These are phyloP conservation scores for Penaeus japonicus DNA, from an alignment of 1,140 invertebrate species.

Conservation along the genomic window DNA sequence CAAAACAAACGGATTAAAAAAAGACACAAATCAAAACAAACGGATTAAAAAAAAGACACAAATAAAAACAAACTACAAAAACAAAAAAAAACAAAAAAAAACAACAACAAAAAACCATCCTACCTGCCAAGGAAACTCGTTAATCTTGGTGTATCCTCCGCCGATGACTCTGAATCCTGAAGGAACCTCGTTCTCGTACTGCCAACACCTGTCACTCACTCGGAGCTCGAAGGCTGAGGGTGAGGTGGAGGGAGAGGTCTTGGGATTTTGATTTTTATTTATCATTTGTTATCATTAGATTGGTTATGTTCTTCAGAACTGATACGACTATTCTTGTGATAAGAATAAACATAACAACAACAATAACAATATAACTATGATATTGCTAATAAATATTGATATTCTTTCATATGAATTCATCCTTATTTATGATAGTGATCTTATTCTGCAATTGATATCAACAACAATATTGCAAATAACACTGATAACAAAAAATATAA, in stretches of 20 bases:
- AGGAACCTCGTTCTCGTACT: constrained; percentile 28
- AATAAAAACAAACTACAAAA: neutral
- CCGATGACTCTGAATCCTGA: constrained; percentile 49
- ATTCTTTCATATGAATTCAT: no score
- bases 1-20: no score
- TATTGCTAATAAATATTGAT: no score
- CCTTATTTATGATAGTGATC: no score
- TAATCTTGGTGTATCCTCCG: constrained; percentile 37
- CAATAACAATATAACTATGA: neutral
- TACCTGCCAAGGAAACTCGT: constrained; percentile 59
- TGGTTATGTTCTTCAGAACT: no score
- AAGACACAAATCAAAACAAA: neutral
- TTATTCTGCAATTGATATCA: no score
- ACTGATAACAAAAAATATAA: neutral
- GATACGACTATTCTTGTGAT: no score
- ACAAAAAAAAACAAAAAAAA: neutral
- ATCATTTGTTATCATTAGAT: no score
- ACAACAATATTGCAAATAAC: neutral
- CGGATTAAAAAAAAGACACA: neutral
- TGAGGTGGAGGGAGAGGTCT: neutral
- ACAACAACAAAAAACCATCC: neutral
- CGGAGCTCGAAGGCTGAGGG: constrained; percentile 45
- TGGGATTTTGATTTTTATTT: no score
- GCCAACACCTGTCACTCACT: constrained; percentile 47
- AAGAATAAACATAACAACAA: neutral